Percentiles rank a stretch among this genome's conserved stretches.
phyloP scores from a whole-genome alignment of 1,140 invertebrate species.

The Caenorhabditis elegans region DNA sequence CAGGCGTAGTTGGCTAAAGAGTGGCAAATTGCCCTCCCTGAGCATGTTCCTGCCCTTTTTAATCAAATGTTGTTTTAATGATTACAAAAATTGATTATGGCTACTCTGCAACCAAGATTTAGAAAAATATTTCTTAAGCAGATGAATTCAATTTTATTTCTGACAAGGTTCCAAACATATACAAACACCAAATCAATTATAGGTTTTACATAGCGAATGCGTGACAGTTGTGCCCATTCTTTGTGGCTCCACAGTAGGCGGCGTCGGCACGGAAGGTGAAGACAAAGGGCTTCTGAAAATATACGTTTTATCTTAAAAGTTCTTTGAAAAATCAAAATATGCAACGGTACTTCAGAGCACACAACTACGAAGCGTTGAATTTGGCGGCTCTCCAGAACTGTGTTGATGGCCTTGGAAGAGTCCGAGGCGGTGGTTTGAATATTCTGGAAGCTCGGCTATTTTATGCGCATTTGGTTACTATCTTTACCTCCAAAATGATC shows the following conservation, averaged over 20 bases:
- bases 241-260: background rate
- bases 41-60: too few species aligned
- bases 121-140: too few species aligned
- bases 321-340: too few species aligned
- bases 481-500: background rate
- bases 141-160: too few species aligned
- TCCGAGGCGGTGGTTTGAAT: background rate
- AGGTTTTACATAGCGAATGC: background rate
- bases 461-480: background rate
- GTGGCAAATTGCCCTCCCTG: too few species aligned
- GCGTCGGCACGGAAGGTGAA: background rate
- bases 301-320: background rate
- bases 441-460: background rate
- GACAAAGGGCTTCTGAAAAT: background rate
- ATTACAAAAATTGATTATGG: too few species aligned
- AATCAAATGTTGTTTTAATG: too few species aligned
- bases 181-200: too few species aligned
- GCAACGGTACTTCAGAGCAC: background rate
- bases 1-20: too few species aligned
- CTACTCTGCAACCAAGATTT: too few species aligned
- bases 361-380: background rate
- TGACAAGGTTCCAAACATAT: too few species aligned
- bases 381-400: background rate
- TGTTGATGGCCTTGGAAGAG: background rate
- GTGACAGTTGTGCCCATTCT: background rate